Base-by-base conservation (phyloP, 2,888 invertebrate species). In the Lepidocyrtinus sp. region DNA sequence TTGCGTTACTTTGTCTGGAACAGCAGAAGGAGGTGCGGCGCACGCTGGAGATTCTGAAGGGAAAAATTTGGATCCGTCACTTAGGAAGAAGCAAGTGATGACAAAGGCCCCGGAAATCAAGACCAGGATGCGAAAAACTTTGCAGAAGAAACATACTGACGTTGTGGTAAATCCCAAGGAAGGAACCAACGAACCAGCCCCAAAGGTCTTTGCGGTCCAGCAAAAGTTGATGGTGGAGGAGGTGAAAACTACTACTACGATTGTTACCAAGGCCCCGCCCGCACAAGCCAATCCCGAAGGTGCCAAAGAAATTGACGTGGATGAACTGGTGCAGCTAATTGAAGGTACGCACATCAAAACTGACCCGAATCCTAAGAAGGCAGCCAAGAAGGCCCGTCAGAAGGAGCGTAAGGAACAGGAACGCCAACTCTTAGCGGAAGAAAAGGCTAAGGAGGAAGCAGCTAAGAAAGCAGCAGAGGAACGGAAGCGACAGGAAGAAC, bases 361-460 rank as follows among this genome's bases (percentile, higher is more conserved):
- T 27, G 72, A 78, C n/a, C 72, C 82, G 0, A 75, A 75, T 19
- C 81, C 82, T 61, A 94, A 94, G 89, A 95, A 95, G 88, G 92
- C 93, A 0, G 95, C 95, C n/a, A 95, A 95, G 89, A 94, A 95
- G 87, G 94, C 93, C 50, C 90, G 95, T 0, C 95, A 95, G 89
- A 93, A 93, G 87, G 92, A 93, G 82, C 93, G 93, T 88, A 93
- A 93, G 91, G 83, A 83, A n/a, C 27, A 45, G 63, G 74, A 83
- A 21, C 62, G 75, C 0, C 65, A 61, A 21, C 25, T 24, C 3
- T 5, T 21, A 15, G 79, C 73, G 15, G 82, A 80, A 1, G 81
- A 73, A 9, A 50, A 75, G 25, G 64, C 77, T 1, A 72, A 55
- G 25, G 81, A 80, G 55, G 70, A 83, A 27, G 69, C 69, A n/a